A percentile compares a stretch with the other conserved stretches of the same genome.
Evolutionary conservation across 2,113 vertebrate genomes (phyloP).

Genomic region (Hyla sarda): DNA sequence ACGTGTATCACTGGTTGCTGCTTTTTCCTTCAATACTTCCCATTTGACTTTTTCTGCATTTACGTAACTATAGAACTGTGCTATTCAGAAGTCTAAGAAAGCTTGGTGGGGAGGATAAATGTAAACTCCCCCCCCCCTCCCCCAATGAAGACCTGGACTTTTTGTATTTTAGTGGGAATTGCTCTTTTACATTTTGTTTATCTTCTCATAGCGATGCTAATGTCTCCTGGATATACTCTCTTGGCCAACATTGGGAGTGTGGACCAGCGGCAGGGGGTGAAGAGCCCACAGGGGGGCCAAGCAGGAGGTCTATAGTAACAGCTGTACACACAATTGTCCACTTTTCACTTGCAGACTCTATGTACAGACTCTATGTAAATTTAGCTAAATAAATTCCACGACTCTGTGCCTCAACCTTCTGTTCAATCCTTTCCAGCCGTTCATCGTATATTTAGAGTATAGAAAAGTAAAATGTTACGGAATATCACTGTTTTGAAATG

Average conservation of each 20-base stretch:
- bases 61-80: not conserved
- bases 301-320: not conserved
- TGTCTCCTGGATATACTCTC: not conserved
- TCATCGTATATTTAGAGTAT: no score
- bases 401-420: not conserved
- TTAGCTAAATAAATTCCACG: not conserved
- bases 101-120: no score
- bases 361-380: not conserved
- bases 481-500: not conserved
- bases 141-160: not conserved
- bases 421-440: not conserved
- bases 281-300: not conserved
- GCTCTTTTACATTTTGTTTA: not conserved
- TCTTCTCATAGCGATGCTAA: not conserved
- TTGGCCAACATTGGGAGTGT: not conserved
- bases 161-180: not conserved
- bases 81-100: not conserved
- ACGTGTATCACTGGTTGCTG: not conserved
- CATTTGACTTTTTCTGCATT: not conserved
- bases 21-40: not conserved
- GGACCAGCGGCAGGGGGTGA: not conserved
- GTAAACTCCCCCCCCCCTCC: no score
- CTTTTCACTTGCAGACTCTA: not conserved
- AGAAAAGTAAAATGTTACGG: not conserved
- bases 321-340: not conserved